Conservation (phyloP, 2,888 invertebrate genomes). For the Lacanobia wlatinum region DNA sequence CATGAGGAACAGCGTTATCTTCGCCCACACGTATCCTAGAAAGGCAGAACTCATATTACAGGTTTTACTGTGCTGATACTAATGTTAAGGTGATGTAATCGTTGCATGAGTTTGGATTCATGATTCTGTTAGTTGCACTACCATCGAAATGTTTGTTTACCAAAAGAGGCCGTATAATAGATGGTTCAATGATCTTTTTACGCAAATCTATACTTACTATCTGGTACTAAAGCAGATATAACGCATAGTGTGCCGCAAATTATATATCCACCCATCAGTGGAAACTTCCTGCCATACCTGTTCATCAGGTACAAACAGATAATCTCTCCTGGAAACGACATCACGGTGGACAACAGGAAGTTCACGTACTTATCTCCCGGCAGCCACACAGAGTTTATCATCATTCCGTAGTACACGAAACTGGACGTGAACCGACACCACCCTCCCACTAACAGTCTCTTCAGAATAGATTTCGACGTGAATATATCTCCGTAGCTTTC, state of each 20-base stretch:
- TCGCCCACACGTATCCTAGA: slow-evolving; percentile 76
- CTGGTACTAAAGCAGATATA: slow-evolving; percentile 76
- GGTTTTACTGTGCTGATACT: neutral
- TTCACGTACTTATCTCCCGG: slow-evolving; percentile 84
- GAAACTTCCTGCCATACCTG: slow-evolving; percentile 80
- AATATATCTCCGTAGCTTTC: slow-evolving; percentile 76
- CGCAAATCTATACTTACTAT: slow-evolving; percentile 72
- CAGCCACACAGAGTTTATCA: slow-evolving; percentile 82
- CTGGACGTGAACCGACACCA: slow-evolving; percentile 78
- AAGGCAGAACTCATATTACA: slow-evolving; percentile 18
- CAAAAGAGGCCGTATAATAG: neutral
- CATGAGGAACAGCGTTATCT: slow-evolving; percentile 86
- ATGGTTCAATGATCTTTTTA: neutral
- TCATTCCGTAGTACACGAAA: slow-evolving; percentile 84
- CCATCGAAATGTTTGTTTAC: too few relatives aligned
- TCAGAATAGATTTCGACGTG: slow-evolving; percentile 77
- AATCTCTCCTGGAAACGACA: slow-evolving; percentile 85
- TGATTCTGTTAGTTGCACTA: too few relatives aligned
- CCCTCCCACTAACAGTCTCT: slow-evolving; percentile 73
- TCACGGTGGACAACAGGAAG: slow-evolving; percentile 80
- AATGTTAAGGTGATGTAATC: too few relatives aligned
- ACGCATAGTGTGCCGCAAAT: slow-evolving; percentile 77
- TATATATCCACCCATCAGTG: slow-evolving; percentile 77
- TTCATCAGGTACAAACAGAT: slow-evolving; percentile 81
- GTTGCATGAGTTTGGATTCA: too few relatives aligned